Conservation (phyloP, 2,888 invertebrate species). For the Dasysyrphus tricinctus region DNA sequence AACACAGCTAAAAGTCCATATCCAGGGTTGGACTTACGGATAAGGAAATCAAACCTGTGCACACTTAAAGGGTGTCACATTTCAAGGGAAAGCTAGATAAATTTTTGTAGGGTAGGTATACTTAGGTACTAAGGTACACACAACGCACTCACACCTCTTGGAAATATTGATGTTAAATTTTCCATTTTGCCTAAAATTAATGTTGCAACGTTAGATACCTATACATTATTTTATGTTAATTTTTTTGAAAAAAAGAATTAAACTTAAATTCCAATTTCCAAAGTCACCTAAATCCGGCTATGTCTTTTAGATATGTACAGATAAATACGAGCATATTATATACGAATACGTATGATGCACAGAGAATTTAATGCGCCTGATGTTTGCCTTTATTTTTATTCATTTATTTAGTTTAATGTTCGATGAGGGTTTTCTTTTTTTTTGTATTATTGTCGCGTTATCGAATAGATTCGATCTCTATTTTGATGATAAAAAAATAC, state of each 20-base stretch:
- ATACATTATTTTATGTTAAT: too few species aligned
- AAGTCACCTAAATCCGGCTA: background rate
- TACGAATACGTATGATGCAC: background rate
- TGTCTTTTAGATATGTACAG: background rate
- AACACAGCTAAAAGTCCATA: background rate
- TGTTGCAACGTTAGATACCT: too few species aligned
- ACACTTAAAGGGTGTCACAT: background rate
- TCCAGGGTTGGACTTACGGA: background rate
- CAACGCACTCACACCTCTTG: too few species aligned
- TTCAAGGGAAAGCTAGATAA: too few species aligned
- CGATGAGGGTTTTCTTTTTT: background rate
- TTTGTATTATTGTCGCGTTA: slow-evolving; percentile 8
- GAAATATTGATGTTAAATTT: too few species aligned
- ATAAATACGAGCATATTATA: too few species aligned
- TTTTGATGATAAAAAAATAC: slow-evolving; percentile 4
- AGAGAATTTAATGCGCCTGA: slow-evolving; percentile 18
- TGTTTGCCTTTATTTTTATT: slow-evolving; percentile 21
- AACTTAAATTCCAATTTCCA: background rate
- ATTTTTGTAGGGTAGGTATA: too few species aligned
- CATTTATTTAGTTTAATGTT: slow-evolving; percentile 29
- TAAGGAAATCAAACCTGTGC: background rate
- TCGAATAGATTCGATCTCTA: slow-evolving; percentile 28
- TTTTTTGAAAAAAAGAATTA: too few species aligned
- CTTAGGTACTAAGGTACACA: too few species aligned
- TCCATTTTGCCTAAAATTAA: too few species aligned